These are phyloP conservation scores for Phoxinus phoxinus DNA, from an alignment of 2,113 vertebrate species.

Conservation along the genomic window DNA sequence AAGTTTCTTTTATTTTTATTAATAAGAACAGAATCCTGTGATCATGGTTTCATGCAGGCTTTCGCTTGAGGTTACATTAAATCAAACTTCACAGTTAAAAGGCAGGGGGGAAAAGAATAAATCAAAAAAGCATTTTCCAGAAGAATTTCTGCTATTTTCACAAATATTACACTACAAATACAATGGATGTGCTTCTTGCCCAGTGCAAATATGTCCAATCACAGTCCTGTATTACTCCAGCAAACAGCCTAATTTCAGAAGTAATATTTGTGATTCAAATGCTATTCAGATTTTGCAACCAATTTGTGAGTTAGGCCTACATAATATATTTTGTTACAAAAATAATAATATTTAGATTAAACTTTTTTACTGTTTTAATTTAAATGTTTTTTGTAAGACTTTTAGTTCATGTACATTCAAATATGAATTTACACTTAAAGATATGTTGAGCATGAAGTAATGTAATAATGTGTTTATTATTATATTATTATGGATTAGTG, in stretches of 20 bases:
- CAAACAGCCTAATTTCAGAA: not conserved
- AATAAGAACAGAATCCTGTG: conserved; percentile 18
- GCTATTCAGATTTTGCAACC: not conserved
- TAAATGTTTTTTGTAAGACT: not conserved
- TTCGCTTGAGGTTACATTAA: not conserved
- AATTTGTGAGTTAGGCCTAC: not conserved
- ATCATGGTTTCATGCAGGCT: conserved; percentile 4
- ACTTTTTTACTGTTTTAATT: not conserved
- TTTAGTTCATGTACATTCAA: too few relatives aligned
- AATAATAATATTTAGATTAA: not conserved
- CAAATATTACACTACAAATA: not conserved
- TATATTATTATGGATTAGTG: not conserved
- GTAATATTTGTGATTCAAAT: not conserved
- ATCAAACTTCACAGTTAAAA: not conserved
- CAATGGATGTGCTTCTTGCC: not conserved
- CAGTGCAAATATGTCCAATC: not conserved
- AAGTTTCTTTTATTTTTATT: conserved; percentile 12
- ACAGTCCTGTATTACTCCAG: not conserved
- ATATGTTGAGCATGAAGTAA: too few relatives aligned
- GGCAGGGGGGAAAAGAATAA: not conserved
- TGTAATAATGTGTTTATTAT: not conserved
- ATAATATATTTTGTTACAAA: not conserved
- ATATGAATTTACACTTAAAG: too few relatives aligned
- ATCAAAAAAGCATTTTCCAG: not conserved
- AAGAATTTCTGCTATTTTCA: not conserved